Percentiles rank a stretch among this genome's conserved stretches.
These are phyloP conservation scores for Hecatera dysodea DNA, from an alignment of 2,888 invertebrate species.

Conservation along the genomic window DNA sequence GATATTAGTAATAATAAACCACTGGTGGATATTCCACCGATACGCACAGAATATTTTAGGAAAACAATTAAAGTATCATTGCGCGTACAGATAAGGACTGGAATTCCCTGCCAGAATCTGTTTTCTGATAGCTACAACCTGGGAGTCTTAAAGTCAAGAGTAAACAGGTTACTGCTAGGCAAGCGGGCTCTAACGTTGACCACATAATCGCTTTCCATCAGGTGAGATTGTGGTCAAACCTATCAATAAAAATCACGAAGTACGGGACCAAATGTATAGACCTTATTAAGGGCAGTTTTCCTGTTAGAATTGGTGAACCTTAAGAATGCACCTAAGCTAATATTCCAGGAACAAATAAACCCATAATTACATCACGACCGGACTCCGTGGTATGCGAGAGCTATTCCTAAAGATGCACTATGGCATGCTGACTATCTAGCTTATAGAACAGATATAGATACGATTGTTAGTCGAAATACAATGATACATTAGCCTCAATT, in stretches of 20 bases:
- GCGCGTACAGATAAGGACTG: no score
- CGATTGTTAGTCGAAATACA: neutral
- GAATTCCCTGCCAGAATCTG: no score
- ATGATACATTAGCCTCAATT: neutral
- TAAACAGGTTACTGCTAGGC: no score
- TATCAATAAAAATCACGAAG: neutral
- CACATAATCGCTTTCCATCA: no score
- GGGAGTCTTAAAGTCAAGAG: no score
- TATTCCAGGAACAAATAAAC: constrained; percentile 24
- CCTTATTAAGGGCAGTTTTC: neutral
- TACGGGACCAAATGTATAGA: neutral
- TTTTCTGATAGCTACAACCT: no score
- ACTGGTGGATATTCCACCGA: no score
- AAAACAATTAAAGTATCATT: no score
- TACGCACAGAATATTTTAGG: no score
- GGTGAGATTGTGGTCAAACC: no score
- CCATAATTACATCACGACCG: constrained; percentile 22
- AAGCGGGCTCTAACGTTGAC: no score
- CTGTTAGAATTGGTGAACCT: neutral
- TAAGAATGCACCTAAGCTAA: neutral
- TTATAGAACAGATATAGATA: neutral
- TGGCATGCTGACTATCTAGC: constrained; percentile 2
- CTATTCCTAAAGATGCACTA: constrained; percentile 13
- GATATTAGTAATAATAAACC: neutral
- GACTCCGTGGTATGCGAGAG: constrained; percentile 18